Base-by-base conservation (phyloP, 1,140 invertebrate species). In the Hestina assimilis region DNA sequence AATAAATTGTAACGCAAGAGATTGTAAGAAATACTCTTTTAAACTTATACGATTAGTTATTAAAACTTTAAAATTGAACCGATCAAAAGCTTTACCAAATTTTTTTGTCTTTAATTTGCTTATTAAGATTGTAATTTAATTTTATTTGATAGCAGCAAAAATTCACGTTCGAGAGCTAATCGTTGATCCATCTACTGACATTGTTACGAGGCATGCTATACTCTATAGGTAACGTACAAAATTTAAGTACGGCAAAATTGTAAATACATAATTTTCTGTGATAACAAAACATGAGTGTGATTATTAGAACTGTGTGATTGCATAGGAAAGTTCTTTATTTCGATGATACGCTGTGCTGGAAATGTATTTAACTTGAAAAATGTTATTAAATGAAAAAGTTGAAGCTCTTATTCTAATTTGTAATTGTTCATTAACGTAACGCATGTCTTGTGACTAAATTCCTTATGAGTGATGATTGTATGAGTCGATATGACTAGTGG, bases 221-320 rank as follows among this genome's bases (percentile, higher is more conserved):
- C 35, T 40, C 20, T 75, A 55, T 88, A 86, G 79, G 81, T 75
- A 76, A 83, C 75, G 79, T 81, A 80, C 69, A 69, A 71, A 77
- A 85, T 73, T 74, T 75, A 83, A 80, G 77, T 83, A 79, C 74
- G 80, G 84, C 77, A 85, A 89, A 89, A 88, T 89, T 89, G 89
- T 89, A 89, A 87, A 89, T 89, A 89, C 81, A 89, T 89, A 77
- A 87, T 89, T 89, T 89, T 89, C 87, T 89, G 89, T 89, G 89
- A 89, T 89, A 89, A 89, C 81, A 89, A 87, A 78, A 75, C 73
- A 83, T 81, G 83, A 83, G 80, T 82, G 72, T 80, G 72, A 87
- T 87, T 80, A 88, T 84, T 88, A 88, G 83, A 85, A 83, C 80
- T 80, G 85, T 83, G 84, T 89, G 89, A 83, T 88, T 89, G 87